These are phyloP conservation scores for Diachrysia chrysitis DNA, from an alignment of 2,888 invertebrate species.

Conservation along the genomic window DNA sequence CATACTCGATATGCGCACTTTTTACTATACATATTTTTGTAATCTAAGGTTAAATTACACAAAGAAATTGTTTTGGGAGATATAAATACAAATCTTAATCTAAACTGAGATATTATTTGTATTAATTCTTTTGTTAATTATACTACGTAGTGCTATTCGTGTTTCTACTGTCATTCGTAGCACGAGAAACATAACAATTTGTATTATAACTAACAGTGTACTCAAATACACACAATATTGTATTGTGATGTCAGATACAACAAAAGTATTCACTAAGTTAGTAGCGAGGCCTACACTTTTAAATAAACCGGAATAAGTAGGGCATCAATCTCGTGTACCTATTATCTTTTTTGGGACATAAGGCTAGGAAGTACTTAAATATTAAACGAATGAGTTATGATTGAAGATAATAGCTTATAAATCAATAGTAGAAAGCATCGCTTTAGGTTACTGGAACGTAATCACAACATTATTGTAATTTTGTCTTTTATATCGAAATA, in stretches of 20 bases:
- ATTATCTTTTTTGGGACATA: conserved; percentile 3
- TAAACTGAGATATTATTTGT: too few relatives aligned
- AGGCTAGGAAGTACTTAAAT: conserved; percentile 8
- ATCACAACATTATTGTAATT: neutral
- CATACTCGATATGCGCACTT: too few relatives aligned
- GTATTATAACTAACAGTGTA: too few relatives aligned
- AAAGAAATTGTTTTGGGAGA: too few relatives aligned
- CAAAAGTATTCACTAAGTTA: conserved; percentile 5
- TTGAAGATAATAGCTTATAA: conserved; percentile 12
- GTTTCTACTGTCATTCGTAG: too few relatives aligned
- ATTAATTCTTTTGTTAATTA: too few relatives aligned
- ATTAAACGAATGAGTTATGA: conserved; percentile 10
- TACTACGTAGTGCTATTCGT: too few relatives aligned
- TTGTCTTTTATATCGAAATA: neutral
- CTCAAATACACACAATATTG: too few relatives aligned
- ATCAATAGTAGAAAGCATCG: neutral
- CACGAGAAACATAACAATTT: too few relatives aligned
- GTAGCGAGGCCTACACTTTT: conserved; percentile 7
- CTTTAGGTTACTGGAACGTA: neutral
- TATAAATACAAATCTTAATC: too few relatives aligned
- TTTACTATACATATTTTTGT: too few relatives aligned
- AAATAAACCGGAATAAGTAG: conserved; percentile 13
- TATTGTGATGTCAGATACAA: neutral
- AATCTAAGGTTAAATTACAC: too few relatives aligned
- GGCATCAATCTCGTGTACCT: conserved; percentile 12